Conservation (phyloP, 2,113 vertebrate species). For the Acrocephalus arundinaceus region DNA sequence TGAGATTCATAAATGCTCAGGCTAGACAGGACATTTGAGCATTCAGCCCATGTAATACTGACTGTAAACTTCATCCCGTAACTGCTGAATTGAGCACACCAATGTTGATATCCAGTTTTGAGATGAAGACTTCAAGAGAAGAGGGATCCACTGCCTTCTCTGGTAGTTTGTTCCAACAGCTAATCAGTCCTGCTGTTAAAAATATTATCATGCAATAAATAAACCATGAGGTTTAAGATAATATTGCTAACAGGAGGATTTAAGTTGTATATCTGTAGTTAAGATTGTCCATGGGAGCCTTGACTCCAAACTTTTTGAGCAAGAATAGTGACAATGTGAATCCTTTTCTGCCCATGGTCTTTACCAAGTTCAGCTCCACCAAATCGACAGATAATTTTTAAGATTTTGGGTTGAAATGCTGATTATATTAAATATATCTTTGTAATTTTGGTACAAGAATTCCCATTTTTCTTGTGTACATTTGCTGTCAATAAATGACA, state of each 20-base stretch:
- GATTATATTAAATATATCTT: not conserved
- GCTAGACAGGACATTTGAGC: not conserved
- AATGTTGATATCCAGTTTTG: not conserved
- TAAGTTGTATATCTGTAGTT: not conserved
- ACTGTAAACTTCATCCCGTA: not conserved
- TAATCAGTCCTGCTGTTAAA: not conserved
- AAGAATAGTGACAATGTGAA: not conserved
- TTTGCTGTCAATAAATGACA: not conserved
- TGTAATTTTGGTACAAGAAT: not conserved
- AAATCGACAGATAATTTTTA: not conserved
- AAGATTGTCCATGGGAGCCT: accelerated
- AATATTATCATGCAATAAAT: not conserved
- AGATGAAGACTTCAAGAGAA: not conserved
- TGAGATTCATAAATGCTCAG: not conserved
- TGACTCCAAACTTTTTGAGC: not conserved
- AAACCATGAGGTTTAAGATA: not conserved
- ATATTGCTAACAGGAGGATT: not conserved
- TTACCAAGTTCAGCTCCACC: not conserved
- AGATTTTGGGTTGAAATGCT: not conserved
- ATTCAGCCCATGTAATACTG: not conserved
- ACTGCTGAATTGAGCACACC: not conserved
- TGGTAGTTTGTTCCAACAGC: not conserved
- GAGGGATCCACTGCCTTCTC: not conserved
- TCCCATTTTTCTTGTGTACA: not conserved
- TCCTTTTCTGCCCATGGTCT: not conserved